Base-by-base conservation (phyloP, 2,888 invertebrate genomes). In the Chrysodeixis includens region DNA sequence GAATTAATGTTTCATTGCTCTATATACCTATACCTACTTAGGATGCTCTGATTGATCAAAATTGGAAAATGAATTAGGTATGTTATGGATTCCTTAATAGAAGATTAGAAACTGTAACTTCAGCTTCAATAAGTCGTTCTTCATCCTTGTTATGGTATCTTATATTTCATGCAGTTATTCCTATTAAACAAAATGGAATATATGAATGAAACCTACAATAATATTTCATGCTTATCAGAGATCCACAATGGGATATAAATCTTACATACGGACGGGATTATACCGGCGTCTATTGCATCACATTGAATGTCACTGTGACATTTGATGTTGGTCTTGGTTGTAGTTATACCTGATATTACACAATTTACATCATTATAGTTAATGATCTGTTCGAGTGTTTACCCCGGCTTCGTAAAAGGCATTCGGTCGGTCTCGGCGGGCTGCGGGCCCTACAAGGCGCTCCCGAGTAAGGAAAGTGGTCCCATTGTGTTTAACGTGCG, bases 391-490 rank as follows among this genome's bases (percentile, higher is more conserved):
- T 59, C 67, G 67, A 79, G 74, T 74, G 76, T 78, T 76, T 77
- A 70, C 70, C 46, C 62, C 70, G 76, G 63, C 54, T 75, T 62
- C 81, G 64, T 78, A 81, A 79, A 81, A 79, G 80, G 76, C 60
- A 82, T 83, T 74, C 78, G 74, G 69, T 59, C 62, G 58, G 71
- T 68, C 67, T 58, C 69, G 65, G 58, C 70, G 77, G 77, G 51
- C 54, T 58, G 40, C 32, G 62, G 68, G 68, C 90, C 88, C 58
- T 86, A 89, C 75, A 87, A 79, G 90, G 90, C 65, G 74, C 57
- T 68, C 67, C 93, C 91, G 82, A 71, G 80, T 90, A 93, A 90
- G 93, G 94, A 92, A 92, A 90, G 92, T 89, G 84, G 92, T 84
- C 86, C 90, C 88, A 93, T 94, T 94, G 93, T 94, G 83, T 78